Base-by-base conservation (phyloP, 2,113 vertebrate species). In the Pholis gunnellus region DNA sequence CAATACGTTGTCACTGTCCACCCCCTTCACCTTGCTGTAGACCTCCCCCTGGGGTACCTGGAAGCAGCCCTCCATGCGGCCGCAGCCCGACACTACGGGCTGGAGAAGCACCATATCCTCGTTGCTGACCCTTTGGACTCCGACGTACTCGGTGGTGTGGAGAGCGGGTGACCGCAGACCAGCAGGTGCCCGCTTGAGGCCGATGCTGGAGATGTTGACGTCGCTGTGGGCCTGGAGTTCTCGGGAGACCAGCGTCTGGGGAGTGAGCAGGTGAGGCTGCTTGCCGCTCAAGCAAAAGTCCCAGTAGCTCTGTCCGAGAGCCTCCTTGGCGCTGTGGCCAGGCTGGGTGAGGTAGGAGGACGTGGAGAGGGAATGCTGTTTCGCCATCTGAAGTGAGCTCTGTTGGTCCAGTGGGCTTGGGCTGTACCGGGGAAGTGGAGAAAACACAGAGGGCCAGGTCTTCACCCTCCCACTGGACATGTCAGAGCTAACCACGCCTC, bases 11-110 rank as follows among this genome's bases (percentile, higher is more conserved):
- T 94, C 92, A 25, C 91, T 92, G 25, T 85, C 80, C 74, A 98
- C 91, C 5, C 91, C 91, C 69, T 95, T 96, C 65, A 99, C 96
- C 87, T 95, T 97, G 27, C 97, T 96, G 74, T 99, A 99, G 83
- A 97, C 96, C 75, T 96, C 88, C 29, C 69, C 75, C 75, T 71
- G 57, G 8, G 54, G 64, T 5, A 13, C 84, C 14, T 75, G 67
- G 7, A 4, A 38, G 15, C 0, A 68, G 20, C 13, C 67, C 87
- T 85, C 76, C 3, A 13, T n/a, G 86, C 60, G 90, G 92, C 68
- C 90, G 86, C n/a, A 79, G 89, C 36, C 86, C 93, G 95, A 72
- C 5, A 48, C 18, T 1, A 93, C 77, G 0, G 96, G 95, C 84
- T 96, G 91, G 40, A 98, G 89, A 2, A 97, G 82, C 57, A 97